Evolutionary conservation across 1,140 invertebrate genomes (phyloP).

Genomic region (Globodera rostochiensis): DNA sequence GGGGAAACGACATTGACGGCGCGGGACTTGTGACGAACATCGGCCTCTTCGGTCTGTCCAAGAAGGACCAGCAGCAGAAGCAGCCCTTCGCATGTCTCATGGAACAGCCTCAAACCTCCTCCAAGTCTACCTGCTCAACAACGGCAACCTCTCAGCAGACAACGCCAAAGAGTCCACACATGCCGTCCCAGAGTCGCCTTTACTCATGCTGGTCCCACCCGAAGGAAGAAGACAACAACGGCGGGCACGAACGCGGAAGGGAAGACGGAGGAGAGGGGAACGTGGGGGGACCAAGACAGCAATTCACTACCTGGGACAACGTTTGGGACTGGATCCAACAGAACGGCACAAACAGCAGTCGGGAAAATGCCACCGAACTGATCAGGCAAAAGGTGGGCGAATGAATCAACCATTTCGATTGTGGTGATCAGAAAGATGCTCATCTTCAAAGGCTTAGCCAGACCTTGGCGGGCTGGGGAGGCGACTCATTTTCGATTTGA

Average conservation of each 20-base stretch:
- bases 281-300: not conserved
- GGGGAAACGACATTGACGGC: not conserved
- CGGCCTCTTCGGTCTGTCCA: not conserved
- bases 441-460: no score
- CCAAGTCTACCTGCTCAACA: not conserved
- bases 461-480: no score
- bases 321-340: slow-evolving; percentile 29
- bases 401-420: not conserved
- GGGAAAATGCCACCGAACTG: not conserved
- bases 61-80: not conserved
- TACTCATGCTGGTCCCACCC: slow-evolving; percentile 27
- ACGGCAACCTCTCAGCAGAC: not conserved
- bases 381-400: slow-evolving; percentile 15
- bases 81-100: slow-evolving; percentile 1
- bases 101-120: not conserved
- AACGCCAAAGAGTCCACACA: not conserved
- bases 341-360: not conserved
- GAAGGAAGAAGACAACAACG: slow-evolving; percentile 16
- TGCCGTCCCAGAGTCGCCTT: slow-evolving; percentile 20
- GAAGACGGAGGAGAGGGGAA: not conserved
- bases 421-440: not conserved
- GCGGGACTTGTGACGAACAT: not conserved
- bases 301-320: slow-evolving; percentile 13
- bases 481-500: no score
- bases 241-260: not conserved